Percentiles rank a stretch among this genome's conserved stretches.
Conservation (phyloP, 2,888 invertebrate species). For the Sericinus montela region DNA sequence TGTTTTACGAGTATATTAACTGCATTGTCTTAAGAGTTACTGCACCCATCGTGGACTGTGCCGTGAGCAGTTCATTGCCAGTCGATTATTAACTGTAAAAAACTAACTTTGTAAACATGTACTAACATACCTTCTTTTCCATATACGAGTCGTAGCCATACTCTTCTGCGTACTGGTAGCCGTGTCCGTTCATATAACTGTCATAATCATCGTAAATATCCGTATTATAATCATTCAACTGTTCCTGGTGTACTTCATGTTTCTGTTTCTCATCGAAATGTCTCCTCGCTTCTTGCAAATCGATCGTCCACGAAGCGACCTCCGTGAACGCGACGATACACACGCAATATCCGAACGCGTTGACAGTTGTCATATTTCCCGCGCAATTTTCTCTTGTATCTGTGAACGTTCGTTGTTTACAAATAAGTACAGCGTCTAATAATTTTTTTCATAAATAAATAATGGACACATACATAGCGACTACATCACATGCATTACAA, state of each 20-base stretch:
- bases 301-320: constrained; percentile 58
- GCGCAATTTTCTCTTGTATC: background rate
- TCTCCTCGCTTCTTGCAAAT: constrained; percentile 53
- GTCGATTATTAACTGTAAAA: too few relatives aligned
- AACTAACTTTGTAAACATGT: too few relatives aligned
- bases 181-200: constrained; percentile 4
- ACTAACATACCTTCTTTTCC: constrained; percentile 53
- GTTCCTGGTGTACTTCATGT: constrained; percentile 19
- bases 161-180: constrained; percentile 37
- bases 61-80: too few relatives aligned
- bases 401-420: too few relatives aligned
- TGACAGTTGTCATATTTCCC: constrained; percentile 31
- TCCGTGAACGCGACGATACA: constrained; percentile 33
- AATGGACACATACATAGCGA: too few relatives aligned
- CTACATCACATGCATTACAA: too few relatives aligned
- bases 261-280: constrained; percentile 43
- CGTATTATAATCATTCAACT: constrained; percentile 18
- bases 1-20: too few relatives aligned
- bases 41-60: too few relatives aligned
- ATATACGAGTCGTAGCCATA: constrained; percentile 49
- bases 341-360: constrained; percentile 28
- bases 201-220: constrained; percentile 25
- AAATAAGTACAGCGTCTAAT: too few relatives aligned
- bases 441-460: too few relatives aligned
- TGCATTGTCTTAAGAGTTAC: too few relatives aligned